Conservation (phyloP, 37 sponge, comb jelly and placozoan genomes). For the Diacarnus erythraeanus region DNA sequence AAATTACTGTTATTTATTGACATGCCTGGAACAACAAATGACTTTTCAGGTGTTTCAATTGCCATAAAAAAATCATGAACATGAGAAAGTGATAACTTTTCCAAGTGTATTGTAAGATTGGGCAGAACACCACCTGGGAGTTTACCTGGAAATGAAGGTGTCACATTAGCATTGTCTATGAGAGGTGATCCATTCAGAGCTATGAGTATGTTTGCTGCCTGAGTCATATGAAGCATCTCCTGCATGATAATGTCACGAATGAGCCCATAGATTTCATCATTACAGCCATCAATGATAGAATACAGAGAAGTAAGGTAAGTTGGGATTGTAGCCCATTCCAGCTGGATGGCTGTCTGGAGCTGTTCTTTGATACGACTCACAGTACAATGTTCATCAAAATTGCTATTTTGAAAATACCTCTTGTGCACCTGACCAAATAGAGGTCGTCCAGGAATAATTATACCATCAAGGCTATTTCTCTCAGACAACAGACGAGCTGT, state of each 20-base stretch:
- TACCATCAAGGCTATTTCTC: neutral
- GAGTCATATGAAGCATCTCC: constrained; percentile 63
- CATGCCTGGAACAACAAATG: neutral
- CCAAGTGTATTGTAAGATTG: constrained; percentile 16
- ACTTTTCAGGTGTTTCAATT: constrained; percentile 26
- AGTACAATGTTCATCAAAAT: no score
- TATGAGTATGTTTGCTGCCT: constrained; percentile 55
- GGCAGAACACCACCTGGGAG: constrained; percentile 60
- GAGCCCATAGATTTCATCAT: constrained; percentile 24
- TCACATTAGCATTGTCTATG: constrained; percentile 21
- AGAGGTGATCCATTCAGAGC: constrained; percentile 44
- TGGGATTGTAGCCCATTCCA: constrained; percentile 58
- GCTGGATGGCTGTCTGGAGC: constrained; percentile 34
- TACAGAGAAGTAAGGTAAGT: constrained; percentile 53
- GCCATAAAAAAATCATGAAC: constrained; percentile 49
- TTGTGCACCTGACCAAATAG: neutral
- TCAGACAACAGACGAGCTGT: neutral
- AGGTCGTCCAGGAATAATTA: neutral
- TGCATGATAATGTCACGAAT: constrained; percentile 48
- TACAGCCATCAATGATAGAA: constrained; percentile 46
- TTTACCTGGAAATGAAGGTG: constrained; percentile 29
- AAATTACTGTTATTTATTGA: neutral
- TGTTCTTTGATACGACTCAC: neutral
- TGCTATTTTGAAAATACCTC: no score
- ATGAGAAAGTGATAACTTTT: constrained; percentile 28